phyloP scores from a whole-genome alignment of 2,113 vertebrate species.

The Parotia lawesii region DNA sequence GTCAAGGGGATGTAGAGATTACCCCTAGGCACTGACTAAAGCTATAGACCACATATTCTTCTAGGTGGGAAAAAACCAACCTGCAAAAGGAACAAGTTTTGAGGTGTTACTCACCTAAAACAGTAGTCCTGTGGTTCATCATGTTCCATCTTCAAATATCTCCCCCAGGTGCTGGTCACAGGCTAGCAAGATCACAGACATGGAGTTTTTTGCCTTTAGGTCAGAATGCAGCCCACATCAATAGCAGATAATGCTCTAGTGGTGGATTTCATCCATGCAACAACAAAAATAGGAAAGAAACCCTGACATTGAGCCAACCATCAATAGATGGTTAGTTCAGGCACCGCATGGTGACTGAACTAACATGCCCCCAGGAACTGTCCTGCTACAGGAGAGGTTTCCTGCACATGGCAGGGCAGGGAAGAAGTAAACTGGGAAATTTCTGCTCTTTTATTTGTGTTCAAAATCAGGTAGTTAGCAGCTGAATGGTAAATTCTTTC shows the following conservation, averaged over 20 bases:
- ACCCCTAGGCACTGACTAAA: background rate
- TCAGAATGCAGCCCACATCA: background rate
- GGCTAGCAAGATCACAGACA: background rate
- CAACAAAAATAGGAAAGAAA: background rate
- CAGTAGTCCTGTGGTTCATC: background rate
- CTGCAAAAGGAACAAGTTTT: background rate
- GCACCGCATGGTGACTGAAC: background rate
- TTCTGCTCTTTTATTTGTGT: background rate
- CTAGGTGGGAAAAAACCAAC: background rate
- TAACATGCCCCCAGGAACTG: background rate
- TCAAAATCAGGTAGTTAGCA: background rate
- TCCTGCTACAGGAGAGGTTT: background rate
- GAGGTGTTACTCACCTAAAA: background rate
- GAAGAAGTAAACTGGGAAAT: background rate
- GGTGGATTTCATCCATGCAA: background rate
- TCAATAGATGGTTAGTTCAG: background rate
- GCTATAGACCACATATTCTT: background rate
- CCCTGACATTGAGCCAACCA: background rate
- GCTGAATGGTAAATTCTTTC: background rate
- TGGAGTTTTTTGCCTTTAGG: background rate
- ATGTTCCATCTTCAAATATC: background rate
- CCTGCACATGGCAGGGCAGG: background rate
- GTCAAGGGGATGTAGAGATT: background rate
- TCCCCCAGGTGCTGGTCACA: background rate
- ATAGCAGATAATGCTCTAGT: background rate